Conservation (phyloP, 2,888 invertebrate species). For the Tupiocoris notatus region DNA sequence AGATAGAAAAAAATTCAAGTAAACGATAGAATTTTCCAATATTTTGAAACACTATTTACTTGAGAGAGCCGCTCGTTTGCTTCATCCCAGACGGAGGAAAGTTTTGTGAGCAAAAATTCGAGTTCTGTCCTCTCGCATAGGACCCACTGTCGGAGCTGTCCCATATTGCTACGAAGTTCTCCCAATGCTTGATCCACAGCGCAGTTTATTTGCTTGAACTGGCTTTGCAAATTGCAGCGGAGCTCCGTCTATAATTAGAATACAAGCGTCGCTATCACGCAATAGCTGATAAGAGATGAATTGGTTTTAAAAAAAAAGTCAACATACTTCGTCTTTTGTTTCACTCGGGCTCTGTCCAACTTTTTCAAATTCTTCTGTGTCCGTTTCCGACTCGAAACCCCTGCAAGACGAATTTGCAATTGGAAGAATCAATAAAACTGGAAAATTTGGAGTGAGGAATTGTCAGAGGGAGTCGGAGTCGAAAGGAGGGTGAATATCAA, state of each 20-base stretch:
- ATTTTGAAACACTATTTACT: constrained; percentile 15
- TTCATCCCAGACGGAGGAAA: constrained; percentile 43
- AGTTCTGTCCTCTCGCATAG: constrained; percentile 47
- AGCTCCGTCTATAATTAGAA: constrained; percentile 27
- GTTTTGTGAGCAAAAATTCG: constrained; percentile 44
- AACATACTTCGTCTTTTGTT: constrained; percentile 34
- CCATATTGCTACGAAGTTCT: constrained; percentile 45
- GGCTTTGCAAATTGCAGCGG: constrained; percentile 20
- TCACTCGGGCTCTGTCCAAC: constrained; percentile 59
- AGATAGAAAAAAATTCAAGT: background rate
- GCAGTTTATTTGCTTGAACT: constrained; percentile 34
- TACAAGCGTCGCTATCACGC: too few species aligned
- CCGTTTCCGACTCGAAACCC: constrained; percentile 77
- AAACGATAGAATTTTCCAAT: background rate
- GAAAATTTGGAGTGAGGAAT: too few species aligned
- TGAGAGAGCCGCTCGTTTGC: constrained; percentile 42
- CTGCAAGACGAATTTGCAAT: too few species aligned
- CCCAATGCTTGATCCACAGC: constrained; percentile 43
- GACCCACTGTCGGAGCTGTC: constrained; percentile 46
- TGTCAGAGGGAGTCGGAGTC: too few species aligned
- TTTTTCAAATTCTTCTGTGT: constrained; percentile 80
- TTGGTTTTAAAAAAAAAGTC: background rate
- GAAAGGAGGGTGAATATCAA: too few species aligned
- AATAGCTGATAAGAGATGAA: background rate
- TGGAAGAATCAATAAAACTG: too few species aligned